Evolutionary conservation across 2,888 invertebrate species (phyloP).

Genomic region (Amiota mariae): DNA sequence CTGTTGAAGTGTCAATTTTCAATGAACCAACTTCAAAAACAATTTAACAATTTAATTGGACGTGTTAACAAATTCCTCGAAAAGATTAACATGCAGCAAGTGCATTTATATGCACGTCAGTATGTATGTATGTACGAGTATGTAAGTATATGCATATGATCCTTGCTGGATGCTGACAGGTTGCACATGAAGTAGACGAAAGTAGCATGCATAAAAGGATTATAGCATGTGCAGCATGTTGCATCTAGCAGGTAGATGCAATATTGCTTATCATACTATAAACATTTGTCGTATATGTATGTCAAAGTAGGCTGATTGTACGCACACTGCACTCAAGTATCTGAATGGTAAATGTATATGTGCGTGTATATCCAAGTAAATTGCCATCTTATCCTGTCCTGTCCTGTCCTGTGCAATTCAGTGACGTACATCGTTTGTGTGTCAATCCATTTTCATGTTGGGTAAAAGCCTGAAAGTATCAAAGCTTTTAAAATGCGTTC

Average conservation of each 20-base stretch:
- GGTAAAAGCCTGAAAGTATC: neutral
- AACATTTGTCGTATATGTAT: conserved; percentile 1
- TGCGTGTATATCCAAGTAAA: conserved; percentile 6
- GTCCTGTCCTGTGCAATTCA: conserved; percentile 22
- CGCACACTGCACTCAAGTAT: neutral
- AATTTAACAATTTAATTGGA: neutral
- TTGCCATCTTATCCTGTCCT: too few species aligned
- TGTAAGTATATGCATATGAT: neutral
- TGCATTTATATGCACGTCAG: neutral
- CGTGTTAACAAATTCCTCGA: neutral
- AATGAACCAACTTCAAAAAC: conserved; percentile 8
- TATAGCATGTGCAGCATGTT: too few species aligned
- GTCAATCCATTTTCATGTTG: conserved; percentile 54
- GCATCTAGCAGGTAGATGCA: neutral
- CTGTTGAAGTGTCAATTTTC: neutral
- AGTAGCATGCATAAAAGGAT: too few species aligned
- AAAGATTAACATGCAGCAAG: neutral
- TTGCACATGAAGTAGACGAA: neutral
- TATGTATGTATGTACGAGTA: neutral
- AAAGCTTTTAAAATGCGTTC: too few species aligned
- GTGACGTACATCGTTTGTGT: conserved; percentile 48
- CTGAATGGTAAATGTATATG: neutral
- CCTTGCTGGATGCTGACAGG: conserved; percentile 4
- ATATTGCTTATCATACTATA: neutral
- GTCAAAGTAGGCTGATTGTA: conserved; percentile 35